phyloP scores from a whole-genome alignment of 2,797 vertebrate genomes.

The Phaenicophaeus curvirostris region DNA sequence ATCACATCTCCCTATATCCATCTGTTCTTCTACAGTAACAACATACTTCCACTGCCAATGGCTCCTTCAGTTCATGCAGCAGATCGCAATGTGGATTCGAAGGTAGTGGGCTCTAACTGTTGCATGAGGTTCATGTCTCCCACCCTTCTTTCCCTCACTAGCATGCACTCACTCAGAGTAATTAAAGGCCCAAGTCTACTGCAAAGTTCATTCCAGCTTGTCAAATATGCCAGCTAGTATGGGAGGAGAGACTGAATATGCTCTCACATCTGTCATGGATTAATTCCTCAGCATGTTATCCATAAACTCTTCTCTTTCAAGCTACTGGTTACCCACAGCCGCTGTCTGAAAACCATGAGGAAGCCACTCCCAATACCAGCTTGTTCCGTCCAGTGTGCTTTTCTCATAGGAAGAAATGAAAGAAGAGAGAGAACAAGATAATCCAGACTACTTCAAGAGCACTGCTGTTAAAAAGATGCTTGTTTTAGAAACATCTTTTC shows the following conservation, averaged over 20 bases:
- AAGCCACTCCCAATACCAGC: neutral
- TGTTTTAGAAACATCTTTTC: neutral
- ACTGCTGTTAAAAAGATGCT: neutral
- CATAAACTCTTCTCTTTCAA: neutral
- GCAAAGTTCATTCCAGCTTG: neutral
- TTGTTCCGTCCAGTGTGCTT: neutral
- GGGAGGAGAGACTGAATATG: neutral
- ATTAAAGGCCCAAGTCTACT: neutral
- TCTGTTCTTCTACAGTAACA: conserved; percentile 1
- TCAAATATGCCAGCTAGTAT: neutral
- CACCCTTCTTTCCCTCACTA: neutral
- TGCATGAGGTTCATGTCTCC: neutral
- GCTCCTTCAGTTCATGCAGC: neutral
- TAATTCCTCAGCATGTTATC: neutral
- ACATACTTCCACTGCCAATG: neutral
- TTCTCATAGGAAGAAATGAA: neutral
- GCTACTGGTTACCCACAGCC: neutral
- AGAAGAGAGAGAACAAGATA: neutral
- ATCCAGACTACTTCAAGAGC: neutral
- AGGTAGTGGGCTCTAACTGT: neutral
- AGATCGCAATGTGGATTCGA: neutral
- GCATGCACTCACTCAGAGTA: neutral
- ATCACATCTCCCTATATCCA: conserved; percentile 14
- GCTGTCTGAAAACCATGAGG: neutral
- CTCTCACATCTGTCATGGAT: neutral